A percentile compares a stretch with the other conserved stretches of the same genome.
These are phyloP conservation scores for Vanessa tameamea DNA, from an alignment of 1,140 invertebrate species.

Conservation along the genomic window DNA sequence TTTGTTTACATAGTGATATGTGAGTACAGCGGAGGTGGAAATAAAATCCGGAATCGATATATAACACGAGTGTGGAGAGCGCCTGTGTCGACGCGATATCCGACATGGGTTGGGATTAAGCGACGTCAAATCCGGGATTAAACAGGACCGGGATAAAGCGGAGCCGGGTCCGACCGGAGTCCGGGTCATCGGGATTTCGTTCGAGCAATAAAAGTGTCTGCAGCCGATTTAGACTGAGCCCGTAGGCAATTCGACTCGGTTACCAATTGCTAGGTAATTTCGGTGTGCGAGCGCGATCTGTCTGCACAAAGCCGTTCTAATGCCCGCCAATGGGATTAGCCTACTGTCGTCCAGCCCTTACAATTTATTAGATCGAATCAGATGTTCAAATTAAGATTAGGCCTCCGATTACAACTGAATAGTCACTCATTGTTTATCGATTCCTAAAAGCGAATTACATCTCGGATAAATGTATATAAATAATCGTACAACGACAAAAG, in stretches of 20 bases:
- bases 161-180: conserved; percentile 59
- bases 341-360: conserved; percentile 65
- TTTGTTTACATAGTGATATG: conserved; percentile 18
- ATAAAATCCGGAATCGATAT: conserved; percentile 70
- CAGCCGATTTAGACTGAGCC: conserved; percentile 79
- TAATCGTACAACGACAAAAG: too few relatives aligned
- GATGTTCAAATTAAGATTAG: conserved; percentile 60
- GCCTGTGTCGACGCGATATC: conserved; percentile 78
- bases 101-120: conserved; percentile 81
- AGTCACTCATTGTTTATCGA: background rate
- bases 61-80: conserved; percentile 62
- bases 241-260: conserved; percentile 73
- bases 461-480: too few relatives aligned
- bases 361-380: conserved; percentile 76
- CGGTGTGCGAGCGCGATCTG: conserved; percentile 73
- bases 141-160: conserved; percentile 69
- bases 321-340: conserved; percentile 78
- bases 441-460: too few relatives aligned
- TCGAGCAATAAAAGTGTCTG: conserved; percentile 81
- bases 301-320: conserved; percentile 77
- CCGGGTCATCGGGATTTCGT: conserved; percentile 77
- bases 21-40: conserved; percentile 39
- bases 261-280: conserved; percentile 80
- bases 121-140: conserved; percentile 80
- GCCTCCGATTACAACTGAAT: background rate